Evolutionary conservation across 2,113 vertebrate genomes (phyloP).

Genomic region (Bucco capensis): DNA sequence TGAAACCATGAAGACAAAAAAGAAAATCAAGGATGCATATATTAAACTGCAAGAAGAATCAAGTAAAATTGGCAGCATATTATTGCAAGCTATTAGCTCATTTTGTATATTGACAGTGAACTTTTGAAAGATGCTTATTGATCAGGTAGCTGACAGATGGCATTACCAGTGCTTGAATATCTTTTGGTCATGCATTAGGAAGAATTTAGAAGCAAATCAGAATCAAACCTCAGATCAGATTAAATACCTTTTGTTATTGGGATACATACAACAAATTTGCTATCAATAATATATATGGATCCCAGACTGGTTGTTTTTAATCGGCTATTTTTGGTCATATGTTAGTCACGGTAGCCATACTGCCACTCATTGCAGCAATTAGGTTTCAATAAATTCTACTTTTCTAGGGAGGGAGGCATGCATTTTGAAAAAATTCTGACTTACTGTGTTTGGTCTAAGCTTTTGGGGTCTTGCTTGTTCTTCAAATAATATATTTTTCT

Average conservation of each 20-base stretch:
- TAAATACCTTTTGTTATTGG: neutral
- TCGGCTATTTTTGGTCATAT: neutral
- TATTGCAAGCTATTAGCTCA: neutral
- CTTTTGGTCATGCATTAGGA: neutral
- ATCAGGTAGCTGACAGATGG: neutral
- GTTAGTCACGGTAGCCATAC: neutral
- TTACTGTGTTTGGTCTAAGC: neutral
- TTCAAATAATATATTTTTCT: neutral
- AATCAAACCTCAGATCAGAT: neutral
- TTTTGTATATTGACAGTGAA: neutral
- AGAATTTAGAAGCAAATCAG: neutral
- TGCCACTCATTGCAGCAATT: neutral
- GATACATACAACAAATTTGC: neutral
- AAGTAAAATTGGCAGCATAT: neutral
- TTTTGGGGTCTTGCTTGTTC: neutral
- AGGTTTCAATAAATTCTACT: neutral
- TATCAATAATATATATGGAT: neutral
- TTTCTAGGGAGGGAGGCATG: fast-evolving
- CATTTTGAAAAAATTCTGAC: neutral
- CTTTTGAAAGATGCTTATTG: neutral
- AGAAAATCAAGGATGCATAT: neutral
- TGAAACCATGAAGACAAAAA: neutral
- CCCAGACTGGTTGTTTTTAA: neutral
- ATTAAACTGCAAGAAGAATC: neutral
- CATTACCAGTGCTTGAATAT: neutral